phyloP scores from a whole-genome alignment of 2,888 invertebrate genomes.

The Cancer borealis region DNA sequence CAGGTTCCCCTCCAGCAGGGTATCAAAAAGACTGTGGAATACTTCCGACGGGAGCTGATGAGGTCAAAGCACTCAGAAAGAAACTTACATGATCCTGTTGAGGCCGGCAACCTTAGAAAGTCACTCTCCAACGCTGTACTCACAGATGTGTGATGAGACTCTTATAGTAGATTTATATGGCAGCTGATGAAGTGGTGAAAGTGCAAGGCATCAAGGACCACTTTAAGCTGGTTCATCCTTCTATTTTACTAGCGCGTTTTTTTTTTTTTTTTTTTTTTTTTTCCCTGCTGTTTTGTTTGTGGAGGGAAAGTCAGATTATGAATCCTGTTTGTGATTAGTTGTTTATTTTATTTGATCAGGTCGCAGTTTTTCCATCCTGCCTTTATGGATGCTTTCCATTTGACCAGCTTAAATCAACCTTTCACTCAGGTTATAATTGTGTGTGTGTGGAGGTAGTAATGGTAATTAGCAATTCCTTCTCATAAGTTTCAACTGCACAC shows the following conservation, averaged over 20 bases:
- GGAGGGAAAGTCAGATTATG: not conserved
- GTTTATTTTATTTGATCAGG: not conserved
- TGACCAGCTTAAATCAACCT: not conserved
- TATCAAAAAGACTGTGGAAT: slow-evolving; percentile 93
- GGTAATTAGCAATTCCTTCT: not conserved
- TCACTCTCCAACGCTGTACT: slow-evolving; percentile 87
- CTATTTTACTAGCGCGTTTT: not conserved
- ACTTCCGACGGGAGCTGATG: slow-evolving; percentile 92
- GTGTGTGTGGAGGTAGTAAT: not conserved
- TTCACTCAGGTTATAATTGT: not conserved
- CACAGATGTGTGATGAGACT: slow-evolving; percentile 84
- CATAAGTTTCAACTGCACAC: not conserved
- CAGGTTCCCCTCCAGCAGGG: slow-evolving; percentile 91
- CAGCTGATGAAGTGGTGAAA: not conserved
- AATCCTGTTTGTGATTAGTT: not conserved
- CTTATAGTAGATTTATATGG: not conserved
- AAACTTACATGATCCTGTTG: slow-evolving; percentile 62
- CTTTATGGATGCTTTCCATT: not conserved
- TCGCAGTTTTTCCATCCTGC: not conserved
- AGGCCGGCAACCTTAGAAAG: slow-evolving; percentile 81
- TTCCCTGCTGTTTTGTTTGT: not conserved
- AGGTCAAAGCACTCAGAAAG: slow-evolving; percentile 78
- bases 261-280: not conserved
- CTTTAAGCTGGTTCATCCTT: not conserved
- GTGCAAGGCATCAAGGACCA: not conserved